Conservation (phyloP, 2,797 vertebrate genomes). For the Silurus lanzhouensis region DNA sequence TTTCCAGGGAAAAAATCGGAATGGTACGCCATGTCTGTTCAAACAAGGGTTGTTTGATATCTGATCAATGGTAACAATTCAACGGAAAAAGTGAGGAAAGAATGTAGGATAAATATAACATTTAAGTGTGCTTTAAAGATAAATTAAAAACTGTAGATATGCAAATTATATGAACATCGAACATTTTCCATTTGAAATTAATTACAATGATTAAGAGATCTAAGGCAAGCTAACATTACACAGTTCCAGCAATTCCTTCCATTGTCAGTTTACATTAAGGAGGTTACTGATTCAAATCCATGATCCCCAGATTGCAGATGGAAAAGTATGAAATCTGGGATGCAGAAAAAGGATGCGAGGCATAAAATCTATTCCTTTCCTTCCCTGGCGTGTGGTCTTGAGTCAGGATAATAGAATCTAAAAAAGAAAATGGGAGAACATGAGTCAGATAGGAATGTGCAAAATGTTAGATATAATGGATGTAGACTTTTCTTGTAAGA, state of each 20-base stretch:
- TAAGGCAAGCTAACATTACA: background rate
- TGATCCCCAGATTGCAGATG: background rate
- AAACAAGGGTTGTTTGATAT: conserved; percentile 37
- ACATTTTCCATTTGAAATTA: background rate
- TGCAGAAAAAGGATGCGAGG: conserved; percentile 32
- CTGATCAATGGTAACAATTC: background rate
- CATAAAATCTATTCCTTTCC: conserved; percentile 11
- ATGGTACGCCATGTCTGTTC: conserved; percentile 68
- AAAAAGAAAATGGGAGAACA: conserved; percentile 24
- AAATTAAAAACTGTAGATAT: background rate
- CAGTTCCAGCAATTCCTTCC: conserved; percentile 2
- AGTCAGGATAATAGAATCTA: conserved; percentile 46
- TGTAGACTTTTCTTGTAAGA: background rate
- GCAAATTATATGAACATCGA: background rate
- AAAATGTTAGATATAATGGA: background rate
- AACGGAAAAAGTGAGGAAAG: background rate
- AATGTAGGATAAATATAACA: background rate
- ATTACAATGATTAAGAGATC: background rate
- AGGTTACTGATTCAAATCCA: background rate
- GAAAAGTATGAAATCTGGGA: conserved; percentile 26
- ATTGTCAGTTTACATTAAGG: background rate
- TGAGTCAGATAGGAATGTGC: background rate
- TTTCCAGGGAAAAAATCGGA: conserved; percentile 63
- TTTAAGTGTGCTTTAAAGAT: conserved; percentile 5
- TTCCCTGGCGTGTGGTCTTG: conserved; percentile 33